Evolutionary conservation across 2,888 invertebrate species (phyloP), one percentile per base, ranked within the genome.

Genomic region (Ectemnius continuus): DNA sequence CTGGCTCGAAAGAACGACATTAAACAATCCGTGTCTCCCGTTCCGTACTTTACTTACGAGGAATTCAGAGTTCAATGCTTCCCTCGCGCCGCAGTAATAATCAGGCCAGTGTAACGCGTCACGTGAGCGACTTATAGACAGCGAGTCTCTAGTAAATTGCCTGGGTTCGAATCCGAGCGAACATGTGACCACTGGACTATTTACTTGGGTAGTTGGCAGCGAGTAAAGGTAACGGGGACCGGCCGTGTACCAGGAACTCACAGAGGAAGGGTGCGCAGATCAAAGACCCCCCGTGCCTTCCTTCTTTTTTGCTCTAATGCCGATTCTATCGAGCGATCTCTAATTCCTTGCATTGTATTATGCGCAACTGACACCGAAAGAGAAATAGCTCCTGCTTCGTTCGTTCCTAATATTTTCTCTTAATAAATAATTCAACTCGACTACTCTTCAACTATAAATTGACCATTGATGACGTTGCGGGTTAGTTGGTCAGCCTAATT

Each of bases 201-300:
- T 82, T 82, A 81, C 73, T 69, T 75, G 67, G 67, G 74, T 76
- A 79, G 73, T 79, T 81, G 83, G 66, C 61, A 73, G 74, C 67
- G 77, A 70, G 71, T 67, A 56, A 73, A 68, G 36, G 82, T 82
- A 84, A 83, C 82, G 79, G 84, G 60, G 36, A 36, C 69, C 76
- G 62, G 20, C 70, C 73, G 23, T 79, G 81, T 79, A 83, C 74
- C 76, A 75, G 70, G 83, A 81, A 81, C 77, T 76, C 61, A 26
- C 74, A 68, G 36, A 36, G 75, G 65, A 77, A 76, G 79, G 79
- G 79, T 81, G 78, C 73, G 75, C 78, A 70, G 75, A 78, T 76
- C 76, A 83, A 76, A 83, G 75, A 70, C 68, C 72, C 68, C 70
- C 67, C 56, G 67, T 64, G 67, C 67, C 70, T 68, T 70, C 73